These are phyloP conservation scores for Orthosia gracilis DNA, from an alignment of 2,888 invertebrate species.

Conservation along the genomic window DNA sequence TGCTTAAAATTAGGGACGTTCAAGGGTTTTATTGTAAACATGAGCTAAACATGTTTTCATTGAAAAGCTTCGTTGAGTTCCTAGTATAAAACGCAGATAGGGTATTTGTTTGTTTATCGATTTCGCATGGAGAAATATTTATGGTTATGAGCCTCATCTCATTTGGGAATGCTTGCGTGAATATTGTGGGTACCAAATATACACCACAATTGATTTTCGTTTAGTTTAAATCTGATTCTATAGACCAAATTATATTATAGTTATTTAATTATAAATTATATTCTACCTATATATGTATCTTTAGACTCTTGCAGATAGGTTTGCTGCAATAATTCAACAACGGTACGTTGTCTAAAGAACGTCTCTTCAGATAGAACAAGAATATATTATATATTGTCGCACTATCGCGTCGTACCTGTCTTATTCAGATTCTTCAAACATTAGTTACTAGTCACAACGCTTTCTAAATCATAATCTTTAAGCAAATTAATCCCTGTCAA, in stretches of 20 bases:
- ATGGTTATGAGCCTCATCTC: conserved; percentile 41
- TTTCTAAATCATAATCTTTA: conserved; percentile 38
- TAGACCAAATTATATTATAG: neutral
- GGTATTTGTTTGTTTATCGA: conserved; percentile 41
- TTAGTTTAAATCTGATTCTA: conserved; percentile 16
- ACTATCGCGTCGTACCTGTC: neutral
- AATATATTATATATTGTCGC: neutral
- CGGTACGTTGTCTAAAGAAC: no score
- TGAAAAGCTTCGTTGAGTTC: conserved; percentile 50
- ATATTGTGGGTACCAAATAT: conserved; percentile 44
- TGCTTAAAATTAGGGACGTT: conserved; percentile 80
- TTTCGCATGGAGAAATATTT: conserved; percentile 45
- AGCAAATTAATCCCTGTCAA: conserved; percentile 53
- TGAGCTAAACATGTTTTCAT: conserved; percentile 67
- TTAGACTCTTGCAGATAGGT: neutral
- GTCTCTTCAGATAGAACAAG: neutral
- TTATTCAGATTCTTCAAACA: neutral
- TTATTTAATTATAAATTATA: neutral
- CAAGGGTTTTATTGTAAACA: conserved; percentile 78
- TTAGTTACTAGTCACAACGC: conserved; percentile 3
- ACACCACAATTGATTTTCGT: conserved; percentile 32
- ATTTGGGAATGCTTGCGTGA: conserved; percentile 19
- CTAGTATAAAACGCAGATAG: conserved; percentile 26
- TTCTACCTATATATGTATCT: no score
- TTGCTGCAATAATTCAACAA: no score